Conservation (phyloP, 2,113 vertebrate genomes). For the Heptranchias perlo region DNA sequence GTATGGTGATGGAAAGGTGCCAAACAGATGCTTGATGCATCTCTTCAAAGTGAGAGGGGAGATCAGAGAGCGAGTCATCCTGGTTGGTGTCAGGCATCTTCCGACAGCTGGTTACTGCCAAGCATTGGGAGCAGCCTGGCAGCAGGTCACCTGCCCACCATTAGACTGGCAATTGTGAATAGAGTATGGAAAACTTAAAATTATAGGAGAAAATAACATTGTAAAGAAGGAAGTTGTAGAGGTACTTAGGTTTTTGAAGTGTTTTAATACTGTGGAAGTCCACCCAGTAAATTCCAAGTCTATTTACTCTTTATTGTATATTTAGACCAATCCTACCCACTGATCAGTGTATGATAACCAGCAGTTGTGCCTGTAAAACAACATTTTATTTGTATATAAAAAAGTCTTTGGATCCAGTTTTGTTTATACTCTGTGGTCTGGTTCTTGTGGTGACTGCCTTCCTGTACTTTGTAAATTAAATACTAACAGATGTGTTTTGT, state of each 20-base stretch:
- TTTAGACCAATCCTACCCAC: background rate
- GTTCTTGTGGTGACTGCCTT: slow-evolving; percentile 59
- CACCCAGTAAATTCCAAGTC: slow-evolving; percentile 18
- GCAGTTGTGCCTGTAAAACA: slow-evolving; percentile 13
- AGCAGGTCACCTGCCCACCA: background rate
- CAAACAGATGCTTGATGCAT: background rate
- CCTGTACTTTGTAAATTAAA: slow-evolving; percentile 61
- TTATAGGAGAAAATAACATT: background rate
- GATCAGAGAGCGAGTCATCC: no score
- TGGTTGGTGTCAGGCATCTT: background rate
- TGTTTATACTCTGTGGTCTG: slow-evolving; percentile 59
- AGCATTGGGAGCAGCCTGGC: background rate
- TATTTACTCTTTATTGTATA: slow-evolving; percentile 21
- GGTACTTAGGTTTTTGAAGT: background rate
- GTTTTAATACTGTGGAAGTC: slow-evolving; percentile 4
- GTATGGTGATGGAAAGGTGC: no score
- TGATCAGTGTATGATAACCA: slow-evolving; percentile 20
- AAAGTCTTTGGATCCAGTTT: slow-evolving; percentile 26
- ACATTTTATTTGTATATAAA: slow-evolving; percentile 34
- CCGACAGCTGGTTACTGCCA: background rate
- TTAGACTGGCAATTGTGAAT: background rate
- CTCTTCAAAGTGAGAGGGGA: background rate
- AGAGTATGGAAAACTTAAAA: background rate
- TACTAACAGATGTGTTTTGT: slow-evolving; percentile 60
- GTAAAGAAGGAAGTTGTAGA: background rate